Conservation (phyloP, 2,113 vertebrate species). For the Chloroceryle aenea region DNA sequence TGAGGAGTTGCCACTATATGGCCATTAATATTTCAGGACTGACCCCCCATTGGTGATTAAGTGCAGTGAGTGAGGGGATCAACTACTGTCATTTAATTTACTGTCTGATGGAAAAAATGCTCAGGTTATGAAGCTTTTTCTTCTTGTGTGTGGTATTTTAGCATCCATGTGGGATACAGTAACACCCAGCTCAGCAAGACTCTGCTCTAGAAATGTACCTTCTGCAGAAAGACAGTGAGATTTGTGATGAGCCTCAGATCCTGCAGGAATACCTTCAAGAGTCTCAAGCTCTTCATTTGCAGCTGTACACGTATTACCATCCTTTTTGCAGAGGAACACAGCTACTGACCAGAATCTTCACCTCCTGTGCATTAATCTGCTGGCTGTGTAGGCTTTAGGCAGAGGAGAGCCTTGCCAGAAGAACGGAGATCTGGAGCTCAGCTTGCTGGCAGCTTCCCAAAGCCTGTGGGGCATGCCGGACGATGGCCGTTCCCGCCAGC, state of each 20-base stretch:
- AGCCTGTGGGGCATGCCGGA: accelerated
- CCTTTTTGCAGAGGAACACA: background rate
- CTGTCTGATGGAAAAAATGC: background rate
- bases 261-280: background rate
- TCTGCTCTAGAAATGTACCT: background rate
- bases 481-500: background rate
- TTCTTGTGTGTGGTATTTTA: accelerated
- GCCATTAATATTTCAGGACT: background rate
- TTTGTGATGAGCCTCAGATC: background rate
- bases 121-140: accelerated
- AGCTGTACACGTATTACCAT: background rate
- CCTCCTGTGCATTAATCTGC: accelerated
- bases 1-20: background rate
- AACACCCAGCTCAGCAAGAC: background rate
- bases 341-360: accelerated
- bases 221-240: background rate
- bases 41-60: background rate
- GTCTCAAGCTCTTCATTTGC: background rate
- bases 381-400: background rate
- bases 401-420: background rate
- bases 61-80: background rate
- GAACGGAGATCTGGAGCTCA: background rate
- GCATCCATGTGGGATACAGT: accelerated
- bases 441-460: background rate
- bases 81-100: background rate